Percentiles rank a stretch among this genome's conserved stretches.
Conservation (phyloP, 35 echinoderm and acorn worm species). For the Nesometra sesokonis region DNA sequence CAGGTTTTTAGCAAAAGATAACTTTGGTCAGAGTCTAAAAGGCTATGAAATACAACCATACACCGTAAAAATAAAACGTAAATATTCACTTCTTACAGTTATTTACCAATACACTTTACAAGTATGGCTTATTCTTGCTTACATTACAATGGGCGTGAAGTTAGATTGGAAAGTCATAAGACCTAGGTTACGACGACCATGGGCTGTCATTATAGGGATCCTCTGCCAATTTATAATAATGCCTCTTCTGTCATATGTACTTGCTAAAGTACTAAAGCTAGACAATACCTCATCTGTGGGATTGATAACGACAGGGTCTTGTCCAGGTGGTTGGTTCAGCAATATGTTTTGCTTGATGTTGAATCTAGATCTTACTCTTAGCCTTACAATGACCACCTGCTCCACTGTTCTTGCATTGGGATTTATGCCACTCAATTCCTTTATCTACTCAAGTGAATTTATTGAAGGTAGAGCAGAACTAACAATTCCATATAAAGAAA, state of each 20-base stretch:
- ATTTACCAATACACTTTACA: constrained; percentile 37
- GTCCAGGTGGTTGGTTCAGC: constrained; percentile 66
- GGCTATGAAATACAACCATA: not conserved
- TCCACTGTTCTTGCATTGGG: constrained; percentile 45
- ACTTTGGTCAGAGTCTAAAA: too few species aligned
- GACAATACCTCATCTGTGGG: constrained; percentile 31
- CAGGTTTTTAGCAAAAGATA: too few species aligned
- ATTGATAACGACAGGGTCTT: constrained; percentile 37
- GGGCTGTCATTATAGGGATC: constrained; percentile 50
- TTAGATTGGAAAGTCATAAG: constrained; percentile 29
- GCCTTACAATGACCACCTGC: constrained; percentile 63
- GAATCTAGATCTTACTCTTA: constrained; percentile 56
- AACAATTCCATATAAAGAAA: constrained; percentile 25
- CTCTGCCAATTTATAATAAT: constrained; percentile 67
- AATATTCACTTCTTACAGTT: not conserved
- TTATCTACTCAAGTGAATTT: constrained; percentile 40
- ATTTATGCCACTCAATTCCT: constrained; percentile 49
- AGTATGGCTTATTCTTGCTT: constrained; percentile 27
- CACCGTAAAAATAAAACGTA: not conserved
- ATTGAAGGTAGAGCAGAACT: constrained; percentile 11
- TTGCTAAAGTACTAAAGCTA: constrained; percentile 27
- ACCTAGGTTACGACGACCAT: constrained; percentile 32
- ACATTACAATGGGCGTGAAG: constrained; percentile 49
- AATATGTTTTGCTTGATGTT: constrained; percentile 55
- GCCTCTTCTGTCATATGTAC: constrained; percentile 29